Base-by-base conservation (phyloP, 2,113 vertebrate species). In the Ploceus nigricollis region DNA sequence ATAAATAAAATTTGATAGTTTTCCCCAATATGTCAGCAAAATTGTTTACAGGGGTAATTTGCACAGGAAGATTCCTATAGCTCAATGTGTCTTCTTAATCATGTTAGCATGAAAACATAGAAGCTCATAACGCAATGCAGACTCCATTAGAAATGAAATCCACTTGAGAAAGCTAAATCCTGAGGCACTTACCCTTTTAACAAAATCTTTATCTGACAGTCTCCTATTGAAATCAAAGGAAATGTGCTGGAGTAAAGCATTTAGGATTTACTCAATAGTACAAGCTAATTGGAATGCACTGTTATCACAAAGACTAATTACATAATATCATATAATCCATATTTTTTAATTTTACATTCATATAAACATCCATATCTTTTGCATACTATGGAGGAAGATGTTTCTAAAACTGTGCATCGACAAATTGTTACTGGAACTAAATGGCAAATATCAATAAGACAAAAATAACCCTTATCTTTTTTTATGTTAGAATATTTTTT, bases 121-220 rank as follows among this genome's bases (percentile, higher is more conserved):
- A 89, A 54, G 48, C 72, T 94, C 37, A 68, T 91, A 91, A 93
- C 92, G 81, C 22, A 69, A 47, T 65, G 63, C 30, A 58, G 90
- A 63, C 37, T 57, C 24, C 28, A 79, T 91, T 93, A 89, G 44
- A 94, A 91, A 82, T 87, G 24, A 95, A 94, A 94, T 92, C 69
- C 83, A 93, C 70, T 78, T 40, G 30, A 91, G 47, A 87, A 92
- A 83, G 27, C 12, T 89, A 91, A 87, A 94, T 91, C 66, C 87
- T 76, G 66, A 95, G 87, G 37, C 65, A 87, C n/a, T 94, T 87
- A 66, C 33, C 51, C 33, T 89, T 94, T 89, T 65, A 93, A 87
- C n/a, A 80, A 87, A 95, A 72, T 82, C 66, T 90, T 91, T 96
- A 70, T 89, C 70, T 94, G 81, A 79, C 60, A 84, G 48, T 76